Base-by-base conservation (phyloP, 2,113 vertebrate species). In the Motacilla alba region DNA sequence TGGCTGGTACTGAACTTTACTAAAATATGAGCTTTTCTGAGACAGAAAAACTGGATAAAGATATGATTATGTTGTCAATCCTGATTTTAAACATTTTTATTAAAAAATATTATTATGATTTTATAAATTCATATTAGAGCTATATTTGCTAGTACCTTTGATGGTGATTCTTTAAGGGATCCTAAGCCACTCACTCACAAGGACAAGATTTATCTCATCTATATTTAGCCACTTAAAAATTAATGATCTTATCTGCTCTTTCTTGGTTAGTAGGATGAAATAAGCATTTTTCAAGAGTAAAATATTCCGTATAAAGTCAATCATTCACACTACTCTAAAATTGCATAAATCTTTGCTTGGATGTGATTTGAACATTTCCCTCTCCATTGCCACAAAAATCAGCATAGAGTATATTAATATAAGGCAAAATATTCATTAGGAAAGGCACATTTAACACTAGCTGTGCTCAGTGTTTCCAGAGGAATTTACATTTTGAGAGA, bases 21-120 rank as follows among this genome's bases (percentile, higher is more conserved):
- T 79, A 58, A 80, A 49, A 49, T 33, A 55, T 23, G 41, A 60
- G 24, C 3, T 73, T 73, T 76, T 80, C 30, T 73, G 41, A 39
- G 37, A 60, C 3, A 33, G 17, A 21, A 92, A 52, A 4, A 33
- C 8, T 87, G 33, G 14, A 56, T 1, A 7, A 89, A 76, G 3
- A 17, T 49, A 47, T 47, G 7, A 76, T 47, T 77, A 46, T 27
- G 3, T n/a, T n/a, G 8, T 39, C 0, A 0, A 37, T 58, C 23
- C 1, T 50, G 8, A 9, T 81, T 56, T 37, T 6, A 44, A 73
- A 28, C 3, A 49, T 33, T 73, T 66, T 50, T 31, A 49, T 49
- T 22, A 4, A 19, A 21, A 50, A 41, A 47, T 8, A 17, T 47
- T 49, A 5, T 18, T 31, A 35, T 20, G 18, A 37, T 44, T 58